A percentile compares a stretch with the other conserved stretches of the same genome.
phyloP scores from a whole-genome alignment of 2,113 vertebrate species.

The Camelus dromedarius region DNA sequence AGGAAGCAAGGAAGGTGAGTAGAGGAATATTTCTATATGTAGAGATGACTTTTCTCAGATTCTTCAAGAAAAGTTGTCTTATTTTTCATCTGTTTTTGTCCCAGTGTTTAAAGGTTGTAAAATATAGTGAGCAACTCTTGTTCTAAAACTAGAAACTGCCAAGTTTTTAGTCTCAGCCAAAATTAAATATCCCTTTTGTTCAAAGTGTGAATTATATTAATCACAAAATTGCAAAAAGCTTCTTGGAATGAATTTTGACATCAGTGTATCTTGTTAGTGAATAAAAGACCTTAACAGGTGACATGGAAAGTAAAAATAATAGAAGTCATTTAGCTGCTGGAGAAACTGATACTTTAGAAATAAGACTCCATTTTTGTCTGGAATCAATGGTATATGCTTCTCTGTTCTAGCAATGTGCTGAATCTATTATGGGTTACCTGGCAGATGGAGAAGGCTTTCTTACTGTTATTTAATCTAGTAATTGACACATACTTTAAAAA shows the following conservation, averaged over 20 bases:
- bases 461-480: slow-evolving; percentile 56
- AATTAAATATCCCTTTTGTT: slow-evolving; percentile 50
- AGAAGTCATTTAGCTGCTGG: slow-evolving; percentile 19
- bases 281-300: slow-evolving; percentile 27
- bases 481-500: slow-evolving; percentile 63
- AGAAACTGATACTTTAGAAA: slow-evolving; percentile 59
- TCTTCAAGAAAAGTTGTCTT: slow-evolving; percentile 43
- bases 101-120: slow-evolving; percentile 13
- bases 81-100: slow-evolving; percentile 54
- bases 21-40: not conserved
- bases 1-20: slow-evolving; percentile 97
- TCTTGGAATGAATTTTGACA: slow-evolving; percentile 53
- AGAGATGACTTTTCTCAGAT: not conserved
- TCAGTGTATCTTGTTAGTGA: not conserved
- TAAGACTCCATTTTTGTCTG: slow-evolving; percentile 45
- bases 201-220: slow-evolving; percentile 55
- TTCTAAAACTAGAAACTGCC: slow-evolving; percentile 50
- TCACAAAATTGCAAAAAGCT: slow-evolving; percentile 60
- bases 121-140: not conserved
- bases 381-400: not conserved
- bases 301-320: slow-evolving; percentile 31
- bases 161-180: slow-evolving; percentile 59
- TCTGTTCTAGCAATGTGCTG: slow-evolving; percentile 45
- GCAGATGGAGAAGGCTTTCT: slow-evolving; percentile 34
- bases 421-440: slow-evolving; percentile 31